Conservation (phyloP, 2,797 vertebrate genomes). For the Melopsittacus undulatus region DNA sequence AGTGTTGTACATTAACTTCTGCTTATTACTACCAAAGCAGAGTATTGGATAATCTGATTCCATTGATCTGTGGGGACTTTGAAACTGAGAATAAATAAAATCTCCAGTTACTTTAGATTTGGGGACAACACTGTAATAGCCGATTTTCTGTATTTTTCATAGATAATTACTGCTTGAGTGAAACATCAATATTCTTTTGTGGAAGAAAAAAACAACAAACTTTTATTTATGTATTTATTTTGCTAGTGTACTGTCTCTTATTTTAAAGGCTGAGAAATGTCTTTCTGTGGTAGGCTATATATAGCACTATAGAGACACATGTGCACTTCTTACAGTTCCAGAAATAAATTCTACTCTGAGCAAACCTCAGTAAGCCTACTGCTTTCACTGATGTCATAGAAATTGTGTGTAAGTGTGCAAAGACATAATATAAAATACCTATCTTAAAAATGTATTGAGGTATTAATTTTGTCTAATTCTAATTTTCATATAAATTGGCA, state of each 20-base stretch:
- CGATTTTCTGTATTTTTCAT: background rate
- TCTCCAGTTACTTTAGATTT: background rate
- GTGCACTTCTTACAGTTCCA: background rate
- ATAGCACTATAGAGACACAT: background rate
- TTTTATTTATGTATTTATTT: background rate
- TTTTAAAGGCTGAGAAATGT: background rate
- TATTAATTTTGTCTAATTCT: background rate
- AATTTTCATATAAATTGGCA: background rate
- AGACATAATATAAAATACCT: background rate
- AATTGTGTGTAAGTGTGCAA: background rate
- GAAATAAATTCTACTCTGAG: background rate
- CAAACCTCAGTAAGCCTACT: background rate
- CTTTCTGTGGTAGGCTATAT: background rate
- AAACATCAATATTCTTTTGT: background rate
- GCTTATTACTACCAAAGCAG: background rate
- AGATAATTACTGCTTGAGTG: background rate
- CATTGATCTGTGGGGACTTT: background rate
- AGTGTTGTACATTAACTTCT: background rate
- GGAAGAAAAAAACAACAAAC: background rate
- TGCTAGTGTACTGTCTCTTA: background rate
- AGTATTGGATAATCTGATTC: background rate
- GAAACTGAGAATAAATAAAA: background rate
- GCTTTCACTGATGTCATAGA: background rate
- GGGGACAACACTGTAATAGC: background rate
- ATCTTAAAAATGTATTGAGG: background rate